A percentile compares a stretch with the other conserved stretches of the same genome.
phyloP scores from a whole-genome alignment of 2,888 invertebrate species.

The Scaptomyza caliginosa region DNA sequence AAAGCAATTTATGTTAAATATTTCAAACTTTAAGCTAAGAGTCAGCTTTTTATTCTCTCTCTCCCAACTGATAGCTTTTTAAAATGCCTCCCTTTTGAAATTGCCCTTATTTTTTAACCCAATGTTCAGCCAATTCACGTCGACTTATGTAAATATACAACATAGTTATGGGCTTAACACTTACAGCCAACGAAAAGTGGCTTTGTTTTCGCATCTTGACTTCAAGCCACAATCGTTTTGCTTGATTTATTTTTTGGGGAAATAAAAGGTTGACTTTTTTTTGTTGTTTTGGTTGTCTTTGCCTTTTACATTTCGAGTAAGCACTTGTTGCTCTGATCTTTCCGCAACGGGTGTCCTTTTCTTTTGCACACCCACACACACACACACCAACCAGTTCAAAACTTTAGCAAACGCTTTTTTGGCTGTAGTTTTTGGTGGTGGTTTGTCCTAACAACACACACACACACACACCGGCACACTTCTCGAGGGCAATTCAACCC shows the following conservation, averaged over 20 bases:
- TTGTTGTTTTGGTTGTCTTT: too few relatives aligned
- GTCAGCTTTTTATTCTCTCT: too few relatives aligned
- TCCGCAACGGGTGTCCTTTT: conserved; percentile 30
- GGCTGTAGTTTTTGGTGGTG: conserved; percentile 60
- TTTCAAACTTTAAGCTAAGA: too few relatives aligned
- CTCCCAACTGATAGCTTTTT: too few relatives aligned
- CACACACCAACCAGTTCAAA: conserved; percentile 24
- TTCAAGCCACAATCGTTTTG: conserved; percentile 26
- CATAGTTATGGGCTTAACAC: conserved; percentile 7
- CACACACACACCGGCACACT: not conserved
- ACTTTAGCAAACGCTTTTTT: conserved; percentile 22
- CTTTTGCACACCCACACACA: conserved; percentile 26
- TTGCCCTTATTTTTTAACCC: not conserved
- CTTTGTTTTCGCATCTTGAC: conserved; percentile 47
- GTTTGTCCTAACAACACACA: conserved; percentile 31
- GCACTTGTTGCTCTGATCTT: conserved; percentile 62
- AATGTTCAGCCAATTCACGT: not conserved
- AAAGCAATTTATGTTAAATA: too few relatives aligned
- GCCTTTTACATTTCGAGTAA: conserved; percentile 31
- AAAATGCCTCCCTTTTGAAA: not conserved
- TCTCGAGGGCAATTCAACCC: conserved; percentile 31
- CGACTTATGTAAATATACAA: conserved; percentile 5
- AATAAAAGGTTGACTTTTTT: conserved; percentile 54
- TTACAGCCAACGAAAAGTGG: conserved; percentile 26
- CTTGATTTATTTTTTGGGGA: conserved; percentile 31